A percentile compares a stretch with the other conserved stretches of the same genome.
Conservation (phyloP, 64 coral and sea anemone genomes). For the Dendronephthya gigantea region DNA sequence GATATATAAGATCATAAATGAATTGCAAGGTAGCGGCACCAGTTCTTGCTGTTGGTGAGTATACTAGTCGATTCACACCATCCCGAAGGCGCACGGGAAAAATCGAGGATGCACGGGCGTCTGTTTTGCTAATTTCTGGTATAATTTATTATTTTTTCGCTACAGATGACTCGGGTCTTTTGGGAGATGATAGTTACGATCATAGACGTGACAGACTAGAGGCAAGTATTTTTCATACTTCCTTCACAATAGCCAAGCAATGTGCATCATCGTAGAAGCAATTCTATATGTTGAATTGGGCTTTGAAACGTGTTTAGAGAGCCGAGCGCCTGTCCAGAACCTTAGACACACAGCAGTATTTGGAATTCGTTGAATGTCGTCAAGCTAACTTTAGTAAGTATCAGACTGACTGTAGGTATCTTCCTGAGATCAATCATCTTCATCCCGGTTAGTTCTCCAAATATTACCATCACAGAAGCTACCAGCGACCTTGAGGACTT, state of each 20-base stretch:
- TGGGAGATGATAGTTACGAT: neutral
- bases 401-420: neutral
- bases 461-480: too few relatives aligned
- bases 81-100: too few relatives aligned
- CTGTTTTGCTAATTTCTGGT: too few relatives aligned
- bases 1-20: too few relatives aligned
- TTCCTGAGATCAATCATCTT: neutral
- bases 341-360: constrained; percentile 61
- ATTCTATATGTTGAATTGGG: neutral
- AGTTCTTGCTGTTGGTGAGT: too few relatives aligned
- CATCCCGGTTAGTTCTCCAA: neutral
- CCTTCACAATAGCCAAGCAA: too few relatives aligned
- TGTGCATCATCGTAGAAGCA: neutral
- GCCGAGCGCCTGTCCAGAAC: constrained; percentile 55
- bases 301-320: constrained; percentile 8
- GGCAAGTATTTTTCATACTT: neutral
- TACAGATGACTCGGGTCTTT: neutral
- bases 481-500: too few relatives aligned
- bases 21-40: too few relatives aligned
- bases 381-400: constrained; percentile 75
- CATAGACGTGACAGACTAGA: constrained; percentile 1
- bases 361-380: constrained; percentile 63
- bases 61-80: too few relatives aligned
- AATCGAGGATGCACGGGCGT: too few relatives aligned
- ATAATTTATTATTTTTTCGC: neutral